Conservation (phyloP, 2,113 vertebrate genomes). For the Microcebus lehilahytsara region DNA sequence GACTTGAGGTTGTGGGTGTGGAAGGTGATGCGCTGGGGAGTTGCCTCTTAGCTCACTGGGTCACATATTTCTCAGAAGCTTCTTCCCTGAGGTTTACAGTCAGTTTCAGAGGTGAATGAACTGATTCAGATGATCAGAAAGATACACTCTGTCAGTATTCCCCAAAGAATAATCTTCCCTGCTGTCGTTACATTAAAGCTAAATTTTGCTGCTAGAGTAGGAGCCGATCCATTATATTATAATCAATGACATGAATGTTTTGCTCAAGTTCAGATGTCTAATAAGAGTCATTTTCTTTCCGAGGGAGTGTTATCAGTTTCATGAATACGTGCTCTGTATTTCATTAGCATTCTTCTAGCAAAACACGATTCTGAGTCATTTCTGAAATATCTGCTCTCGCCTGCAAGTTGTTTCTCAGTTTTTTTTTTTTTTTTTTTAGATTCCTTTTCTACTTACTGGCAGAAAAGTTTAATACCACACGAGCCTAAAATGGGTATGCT, state of each 20-base stretch:
- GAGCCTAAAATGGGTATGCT: conserved; percentile 65
- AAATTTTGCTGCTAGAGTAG: not conserved
- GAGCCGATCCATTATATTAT: not conserved
- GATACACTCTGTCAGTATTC: not conserved
- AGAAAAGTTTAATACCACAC: conserved; percentile 58
- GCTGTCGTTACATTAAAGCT: not conserved
- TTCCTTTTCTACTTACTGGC: conserved; percentile 79
- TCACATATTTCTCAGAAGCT: conserved; percentile 48
- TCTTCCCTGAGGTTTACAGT: not conserved
- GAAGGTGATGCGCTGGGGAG: not conserved
- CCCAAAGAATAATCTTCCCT: not conserved
- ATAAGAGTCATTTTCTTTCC: conserved; percentile 60
- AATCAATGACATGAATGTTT: conserved; percentile 34
- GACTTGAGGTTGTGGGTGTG: not conserved
- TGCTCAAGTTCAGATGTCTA: conserved; percentile 51
- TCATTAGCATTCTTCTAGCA: conserved; percentile 79
- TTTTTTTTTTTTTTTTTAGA: conserved; percentile 36
- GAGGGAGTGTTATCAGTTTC: conserved; percentile 65
- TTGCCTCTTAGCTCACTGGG: not conserved
- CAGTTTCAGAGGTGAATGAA: not conserved
- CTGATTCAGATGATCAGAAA: not conserved
- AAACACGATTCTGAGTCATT: conserved; percentile 80
- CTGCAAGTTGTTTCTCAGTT: conserved; percentile 77
- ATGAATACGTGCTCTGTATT: conserved; percentile 52
- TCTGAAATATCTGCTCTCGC: conserved; percentile 77